Conservation (phyloP, 2,797 vertebrate species). For the Lacerta agilis region DNA sequence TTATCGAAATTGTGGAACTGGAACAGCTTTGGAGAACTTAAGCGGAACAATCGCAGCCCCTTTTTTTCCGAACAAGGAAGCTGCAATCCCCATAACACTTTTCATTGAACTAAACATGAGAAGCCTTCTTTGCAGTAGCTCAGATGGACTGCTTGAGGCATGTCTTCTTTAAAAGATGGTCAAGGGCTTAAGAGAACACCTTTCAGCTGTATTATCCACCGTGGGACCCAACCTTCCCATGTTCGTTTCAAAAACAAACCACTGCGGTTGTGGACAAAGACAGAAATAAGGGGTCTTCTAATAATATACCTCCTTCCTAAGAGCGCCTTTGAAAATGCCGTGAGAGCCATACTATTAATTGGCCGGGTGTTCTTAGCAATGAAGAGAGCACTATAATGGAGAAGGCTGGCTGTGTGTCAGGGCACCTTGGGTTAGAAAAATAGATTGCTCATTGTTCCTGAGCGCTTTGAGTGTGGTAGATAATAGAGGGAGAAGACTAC, state of each 20-base stretch:
- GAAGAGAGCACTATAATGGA: not conserved
- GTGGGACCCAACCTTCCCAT: not conserved
- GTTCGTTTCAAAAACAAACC: not conserved
- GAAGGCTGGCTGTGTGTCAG: not conserved
- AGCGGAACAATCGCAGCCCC: not conserved
- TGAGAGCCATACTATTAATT: slow-evolving; percentile 3
- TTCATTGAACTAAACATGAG: not conserved
- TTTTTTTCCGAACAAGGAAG: not conserved
- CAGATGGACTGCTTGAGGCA: not conserved
- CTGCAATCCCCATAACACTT: not conserved
- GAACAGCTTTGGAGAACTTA: not conserved
- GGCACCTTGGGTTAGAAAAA: not conserved
- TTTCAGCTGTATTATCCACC: not conserved
- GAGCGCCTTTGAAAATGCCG: not conserved
- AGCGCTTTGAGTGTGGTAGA: not conserved
- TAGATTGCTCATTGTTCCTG: not conserved
- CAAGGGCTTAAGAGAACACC: not conserved
- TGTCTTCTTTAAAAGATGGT: not conserved
- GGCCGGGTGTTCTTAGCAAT: not conserved
- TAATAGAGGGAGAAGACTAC: not conserved
- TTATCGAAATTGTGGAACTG: not conserved
- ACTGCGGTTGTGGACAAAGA: not conserved
- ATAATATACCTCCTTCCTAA: not conserved
- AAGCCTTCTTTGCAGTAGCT: not conserved
- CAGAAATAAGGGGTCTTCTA: slow-evolving; percentile 3